Conservation (phyloP, 2,113 vertebrate genomes). For the Corythoichthys haematopterus region DNA sequence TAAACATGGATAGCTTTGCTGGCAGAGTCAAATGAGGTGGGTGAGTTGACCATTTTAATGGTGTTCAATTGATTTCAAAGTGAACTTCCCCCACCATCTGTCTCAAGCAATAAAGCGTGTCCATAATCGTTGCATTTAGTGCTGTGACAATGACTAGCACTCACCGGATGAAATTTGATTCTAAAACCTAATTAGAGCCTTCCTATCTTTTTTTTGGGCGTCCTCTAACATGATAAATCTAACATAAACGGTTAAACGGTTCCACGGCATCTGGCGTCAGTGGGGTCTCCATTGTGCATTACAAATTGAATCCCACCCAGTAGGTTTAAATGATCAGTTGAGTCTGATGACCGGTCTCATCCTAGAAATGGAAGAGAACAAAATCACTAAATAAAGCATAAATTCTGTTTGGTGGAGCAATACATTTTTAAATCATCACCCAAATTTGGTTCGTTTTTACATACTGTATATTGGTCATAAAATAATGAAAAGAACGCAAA, state of each 20-base stretch:
- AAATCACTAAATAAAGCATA: not conserved
- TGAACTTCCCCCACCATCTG: conserved; percentile 44
- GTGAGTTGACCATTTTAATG: not conserved
- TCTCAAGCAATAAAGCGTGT: conserved; percentile 7
- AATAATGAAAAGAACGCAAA: too few relatives aligned
- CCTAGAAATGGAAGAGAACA: not conserved
- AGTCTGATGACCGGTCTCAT: conserved; percentile 8
- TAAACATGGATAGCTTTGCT: not conserved
- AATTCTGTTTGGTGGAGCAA: not conserved
- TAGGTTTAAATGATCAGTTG: conserved; percentile 20
- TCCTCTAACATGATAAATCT: conserved; percentile 14
- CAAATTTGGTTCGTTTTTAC: too few relatives aligned
- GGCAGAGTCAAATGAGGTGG: not conserved
- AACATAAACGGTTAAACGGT: conserved; percentile 27
- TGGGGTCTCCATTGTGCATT: conserved; percentile 10
- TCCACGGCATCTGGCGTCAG: conserved; percentile 37
- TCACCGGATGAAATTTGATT: conserved; percentile 44
- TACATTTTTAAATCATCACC: not conserved
- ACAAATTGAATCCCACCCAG: conserved; percentile 33
- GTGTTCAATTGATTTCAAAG: not conserved
- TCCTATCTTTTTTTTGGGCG: conserved; percentile 14
- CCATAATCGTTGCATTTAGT: conserved; percentile 17
- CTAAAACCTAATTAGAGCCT: conserved; percentile 31
- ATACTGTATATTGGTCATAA: too few relatives aligned
- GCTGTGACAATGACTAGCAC: conserved; percentile 21